Evolutionary conservation across 2,888 invertebrate genomes (phyloP).

Genomic region (Beris chalybata): DNA sequence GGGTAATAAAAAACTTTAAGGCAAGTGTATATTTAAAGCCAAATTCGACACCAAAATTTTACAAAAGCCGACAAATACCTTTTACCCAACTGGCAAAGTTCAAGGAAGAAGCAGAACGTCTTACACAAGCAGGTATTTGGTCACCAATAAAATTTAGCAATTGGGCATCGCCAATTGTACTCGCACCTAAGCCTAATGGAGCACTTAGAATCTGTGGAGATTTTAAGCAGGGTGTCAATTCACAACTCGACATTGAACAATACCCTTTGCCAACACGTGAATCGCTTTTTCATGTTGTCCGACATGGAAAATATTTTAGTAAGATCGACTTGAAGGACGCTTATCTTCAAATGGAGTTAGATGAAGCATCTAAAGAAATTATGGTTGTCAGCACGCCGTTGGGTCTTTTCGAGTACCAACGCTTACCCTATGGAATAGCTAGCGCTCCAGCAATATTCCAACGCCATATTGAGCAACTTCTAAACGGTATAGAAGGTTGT

Average conservation of each 20-base stretch:
- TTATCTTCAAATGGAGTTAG: constrained; percentile 34
- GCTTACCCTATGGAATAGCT: constrained; percentile 39
- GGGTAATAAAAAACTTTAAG: too few species aligned
- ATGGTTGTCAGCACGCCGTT: constrained; percentile 37
- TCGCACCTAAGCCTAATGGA: not conserved
- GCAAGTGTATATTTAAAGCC: too few species aligned
- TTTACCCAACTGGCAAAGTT: not conserved
- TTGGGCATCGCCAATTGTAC: constrained; percentile 17
- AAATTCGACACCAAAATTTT: constrained; percentile 4
- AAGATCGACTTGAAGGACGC: constrained; percentile 32
- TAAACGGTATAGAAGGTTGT: not conserved
- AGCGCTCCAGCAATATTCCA: constrained; percentile 39
- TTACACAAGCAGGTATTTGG: not conserved
- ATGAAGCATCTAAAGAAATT: constrained; percentile 31
- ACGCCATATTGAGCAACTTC: constrained; percentile 37
- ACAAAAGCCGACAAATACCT: not conserved
- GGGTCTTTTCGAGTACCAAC: constrained; percentile 40
- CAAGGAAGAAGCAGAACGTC: constrained; percentile 2
- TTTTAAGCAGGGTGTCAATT: constrained; percentile 1
- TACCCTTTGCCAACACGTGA: not conserved
- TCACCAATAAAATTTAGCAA: too few species aligned
- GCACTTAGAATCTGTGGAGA: constrained; percentile 3
- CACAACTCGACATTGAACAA: constrained; percentile 10
- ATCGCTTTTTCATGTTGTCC: not conserved
- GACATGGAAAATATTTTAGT: constrained; percentile 4